Base-by-base conservation (phyloP, 2,888 invertebrate species). In the Griposia aprilina region DNA sequence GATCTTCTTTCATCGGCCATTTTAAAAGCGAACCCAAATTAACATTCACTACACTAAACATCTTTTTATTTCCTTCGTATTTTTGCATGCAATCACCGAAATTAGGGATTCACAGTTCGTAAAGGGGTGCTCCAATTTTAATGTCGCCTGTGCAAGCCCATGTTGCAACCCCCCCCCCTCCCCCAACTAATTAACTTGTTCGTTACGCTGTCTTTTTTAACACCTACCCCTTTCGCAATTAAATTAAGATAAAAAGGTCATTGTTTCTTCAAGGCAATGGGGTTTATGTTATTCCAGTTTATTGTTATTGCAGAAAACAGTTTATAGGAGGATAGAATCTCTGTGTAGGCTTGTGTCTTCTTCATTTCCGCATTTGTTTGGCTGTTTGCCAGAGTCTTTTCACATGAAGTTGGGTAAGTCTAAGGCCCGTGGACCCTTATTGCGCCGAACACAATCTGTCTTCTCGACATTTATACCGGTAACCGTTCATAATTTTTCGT, bases 181-280 rank as follows among this genome's bases (percentile, higher is more conserved):
- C 63, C 36, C 36, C 11, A 77, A 78, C 86, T 87, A 88, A 90
- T 91, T 90, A 89, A 88, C 89, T 88, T 87, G 88, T 90, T 87
- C 90, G 84, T 88, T 83, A 77, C 86, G 77, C 80, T 87, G 85
- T 85, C 87, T 85, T 87, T 89, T 85, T 87, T 81, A 86, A 80
- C 88, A 87, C 90, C 82, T 88, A 80, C 82, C 87, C 87, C 79
- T 87, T 87, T 88, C 84, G 72, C 84, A 82, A 77, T 88, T 78
- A 81, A 85, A 90, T 90, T 91, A 81, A 87, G 89, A 90, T 84
- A 87, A 79, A 82, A 86, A 81, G 71, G 65, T 71, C 81, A 50
- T 80, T 81, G 78, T 82, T 57, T 67, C 77, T 79, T 75, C n/a
- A 36, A 41, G 17, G 71, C 52, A 55, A 57, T 66, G 48, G 8